Evolutionary conservation across 2,797 vertebrate species (phyloP), one percentile per base, ranked within the genome.

Genomic region (Macropodus opercularis): DNA sequence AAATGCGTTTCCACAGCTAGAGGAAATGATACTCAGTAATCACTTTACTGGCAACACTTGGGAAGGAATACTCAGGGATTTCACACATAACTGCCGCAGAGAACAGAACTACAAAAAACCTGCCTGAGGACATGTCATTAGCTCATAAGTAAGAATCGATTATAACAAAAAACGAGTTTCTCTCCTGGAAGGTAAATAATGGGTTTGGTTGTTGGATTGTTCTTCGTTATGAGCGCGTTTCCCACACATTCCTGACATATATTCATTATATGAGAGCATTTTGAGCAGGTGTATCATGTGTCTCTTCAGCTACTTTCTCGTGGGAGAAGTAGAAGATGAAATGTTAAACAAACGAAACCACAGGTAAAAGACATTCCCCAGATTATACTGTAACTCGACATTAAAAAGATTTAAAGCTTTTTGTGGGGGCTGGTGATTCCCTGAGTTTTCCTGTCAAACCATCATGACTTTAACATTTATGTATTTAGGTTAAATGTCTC

Each of bases 1-100:
- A 95, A 96, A 95, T 93, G 86, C 91, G 90, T 93, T 93, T 92
- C 93, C 77, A 91, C 87, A 87, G 91, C 76, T 50, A 90, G 85
- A 94, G 95, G 94, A 95, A 96, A 94, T 94, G 92, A 95, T 94
- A 90, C 91, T 88, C 91, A 84, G 91, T 94, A 94, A 95, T 90
- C 85, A 89, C 80, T 76, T 86, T 51, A 82, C 82, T 82, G 86
- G 79, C 56, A 86, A 79, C 81, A 69, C 77, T 88, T 81, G 9
- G 63, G 87, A 86, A 85, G 83, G 90, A 93, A 92, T 87, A 92
- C 90, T 86, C 36, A 2, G 31, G 18, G 53, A 66, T 75, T 63
- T 83, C 69, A 74, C 72, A 76, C 78, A 15, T 8, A 56, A 52
- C 22, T 12, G 11, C n/a, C 38, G 40, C 60, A 29, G 11, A 58